A percentile compares a stretch with the other conserved stretches of the same genome.
Conservation (phyloP, 2,113 vertebrate species). For the Lathamus discolor region DNA sequence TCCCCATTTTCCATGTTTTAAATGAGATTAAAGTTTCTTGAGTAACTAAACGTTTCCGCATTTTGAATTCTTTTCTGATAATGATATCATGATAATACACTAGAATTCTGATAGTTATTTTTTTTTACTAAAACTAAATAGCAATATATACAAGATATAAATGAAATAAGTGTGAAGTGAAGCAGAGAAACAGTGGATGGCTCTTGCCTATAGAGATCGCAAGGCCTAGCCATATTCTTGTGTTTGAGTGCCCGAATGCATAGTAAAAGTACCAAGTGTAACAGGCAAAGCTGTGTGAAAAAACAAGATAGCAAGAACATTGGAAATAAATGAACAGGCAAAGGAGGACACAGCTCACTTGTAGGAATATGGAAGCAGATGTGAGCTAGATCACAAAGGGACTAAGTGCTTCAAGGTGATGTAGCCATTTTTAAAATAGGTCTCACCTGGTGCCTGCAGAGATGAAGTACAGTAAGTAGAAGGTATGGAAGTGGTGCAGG, state of each 20-base stretch:
- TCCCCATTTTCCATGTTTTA: not conserved
- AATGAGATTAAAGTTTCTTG: not conserved
- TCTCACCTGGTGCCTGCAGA: not conserved
- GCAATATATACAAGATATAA: not conserved
- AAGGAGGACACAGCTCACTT: not conserved
- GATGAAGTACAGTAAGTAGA: not conserved
- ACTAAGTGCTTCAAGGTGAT: not conserved
- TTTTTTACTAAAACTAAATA: not conserved
- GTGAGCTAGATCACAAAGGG: not conserved
- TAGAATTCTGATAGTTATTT: not conserved
- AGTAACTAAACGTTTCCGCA: not conserved
- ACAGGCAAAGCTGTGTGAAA: not conserved
- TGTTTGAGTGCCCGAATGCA: not conserved
- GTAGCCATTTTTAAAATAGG: not conserved
- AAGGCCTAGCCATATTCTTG: not conserved
- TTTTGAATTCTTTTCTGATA: not conserved
- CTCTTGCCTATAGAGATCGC: not conserved
- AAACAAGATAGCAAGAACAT: not conserved
- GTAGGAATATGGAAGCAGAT: not conserved
- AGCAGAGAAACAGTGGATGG: not conserved
- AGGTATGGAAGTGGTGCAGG: not conserved
- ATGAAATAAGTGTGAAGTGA: not conserved
- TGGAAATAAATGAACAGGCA: not conserved
- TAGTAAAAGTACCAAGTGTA: not conserved
- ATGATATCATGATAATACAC: not conserved